Conservation (phyloP, 1,140 invertebrate species). For the Bombus superbus region DNA sequence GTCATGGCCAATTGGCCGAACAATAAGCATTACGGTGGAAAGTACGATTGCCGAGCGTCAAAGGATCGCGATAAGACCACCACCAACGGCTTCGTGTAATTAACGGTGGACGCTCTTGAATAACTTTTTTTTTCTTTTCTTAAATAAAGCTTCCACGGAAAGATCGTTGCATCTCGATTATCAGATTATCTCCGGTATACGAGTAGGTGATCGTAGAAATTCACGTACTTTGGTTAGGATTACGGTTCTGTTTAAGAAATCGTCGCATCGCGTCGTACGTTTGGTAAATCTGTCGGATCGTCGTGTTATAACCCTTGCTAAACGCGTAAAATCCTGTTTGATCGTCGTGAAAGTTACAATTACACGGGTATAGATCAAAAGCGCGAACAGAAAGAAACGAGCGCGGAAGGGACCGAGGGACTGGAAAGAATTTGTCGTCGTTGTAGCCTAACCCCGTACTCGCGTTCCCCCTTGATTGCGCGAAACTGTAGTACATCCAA, state of each 20-base stretch:
- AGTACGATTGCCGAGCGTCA: background rate
- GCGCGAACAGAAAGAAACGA: background rate
- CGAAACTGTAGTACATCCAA: background rate
- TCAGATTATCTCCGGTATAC: no score
- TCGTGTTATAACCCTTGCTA: background rate
- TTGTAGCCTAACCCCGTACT: background rate
- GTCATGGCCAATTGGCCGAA: constrained; percentile 37
- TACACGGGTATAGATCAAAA: background rate
- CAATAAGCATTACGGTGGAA: constrained; percentile 27
- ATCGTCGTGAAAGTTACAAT: background rate
- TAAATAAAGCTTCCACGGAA: background rate
- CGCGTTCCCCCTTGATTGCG: background rate
- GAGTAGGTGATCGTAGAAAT: background rate
- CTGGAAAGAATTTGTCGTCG: background rate
- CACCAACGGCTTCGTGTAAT: background rate
- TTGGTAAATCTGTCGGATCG: background rate
- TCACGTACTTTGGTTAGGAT: background rate
- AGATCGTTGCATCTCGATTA: background rate
- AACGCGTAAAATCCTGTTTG: background rate
- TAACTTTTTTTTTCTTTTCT: background rate
- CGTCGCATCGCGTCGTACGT: background rate
- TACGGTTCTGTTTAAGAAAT: background rate
- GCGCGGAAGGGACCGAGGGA: background rate
- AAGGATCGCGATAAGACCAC: background rate
- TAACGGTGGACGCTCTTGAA: background rate